Conservation (phyloP, 2,113 vertebrate species). For the Hipposideros armiger region DNA sequence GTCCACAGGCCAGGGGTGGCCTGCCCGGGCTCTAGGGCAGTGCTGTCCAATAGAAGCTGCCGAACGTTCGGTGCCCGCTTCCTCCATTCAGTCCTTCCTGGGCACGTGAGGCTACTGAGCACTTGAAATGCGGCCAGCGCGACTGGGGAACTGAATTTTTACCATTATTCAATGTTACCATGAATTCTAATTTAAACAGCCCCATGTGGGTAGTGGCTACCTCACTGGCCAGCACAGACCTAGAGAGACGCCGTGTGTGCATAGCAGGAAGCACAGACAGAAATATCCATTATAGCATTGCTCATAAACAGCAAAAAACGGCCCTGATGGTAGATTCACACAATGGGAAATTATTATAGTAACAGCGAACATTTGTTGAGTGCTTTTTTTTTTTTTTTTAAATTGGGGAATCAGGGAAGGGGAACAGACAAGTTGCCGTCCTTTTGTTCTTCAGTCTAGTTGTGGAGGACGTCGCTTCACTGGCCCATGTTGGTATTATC, state of each 20-base stretch:
- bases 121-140: neutral
- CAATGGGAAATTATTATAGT: accelerated
- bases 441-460: no score
- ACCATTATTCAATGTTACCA: neutral
- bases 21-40: neutral
- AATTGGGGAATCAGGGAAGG: no score
- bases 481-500: no score
- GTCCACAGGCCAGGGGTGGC: no score
- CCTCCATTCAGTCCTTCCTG: no score
- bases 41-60: accelerated
- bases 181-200: neutral
- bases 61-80: accelerated
- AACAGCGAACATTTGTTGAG: accelerated
- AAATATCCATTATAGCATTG: accelerated
- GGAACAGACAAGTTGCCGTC: no score
- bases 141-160: neutral
- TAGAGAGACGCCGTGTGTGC: accelerated
- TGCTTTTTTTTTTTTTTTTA: no score
- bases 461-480: no score
- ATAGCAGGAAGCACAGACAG: neutral
- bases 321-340: accelerated
- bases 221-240: neutral
- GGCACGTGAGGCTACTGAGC: accelerated
- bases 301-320: neutral
- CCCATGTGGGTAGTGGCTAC: neutral